Conservation (phyloP, 2,113 vertebrate species). For the Herpailurus yagouaroundi region DNA sequence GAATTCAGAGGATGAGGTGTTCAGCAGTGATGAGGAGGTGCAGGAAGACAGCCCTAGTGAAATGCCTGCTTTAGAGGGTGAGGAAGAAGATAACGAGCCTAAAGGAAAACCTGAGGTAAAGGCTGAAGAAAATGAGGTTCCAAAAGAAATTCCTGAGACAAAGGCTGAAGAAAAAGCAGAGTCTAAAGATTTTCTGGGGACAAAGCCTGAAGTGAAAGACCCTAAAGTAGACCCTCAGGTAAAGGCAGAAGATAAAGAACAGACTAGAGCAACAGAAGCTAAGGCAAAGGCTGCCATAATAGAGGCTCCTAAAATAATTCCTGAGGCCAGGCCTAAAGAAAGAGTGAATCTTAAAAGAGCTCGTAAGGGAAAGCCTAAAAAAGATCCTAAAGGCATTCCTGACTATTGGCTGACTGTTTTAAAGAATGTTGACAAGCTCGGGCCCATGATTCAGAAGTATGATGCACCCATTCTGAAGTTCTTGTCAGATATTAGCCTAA, state of each 20-base stretch:
- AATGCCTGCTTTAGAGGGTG: slow-evolving; percentile 90
- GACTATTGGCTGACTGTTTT: slow-evolving; percentile 97
- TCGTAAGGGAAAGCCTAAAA: slow-evolving; percentile 50
- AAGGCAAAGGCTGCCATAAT: slow-evolving; percentile 5
- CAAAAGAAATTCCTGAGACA: background rate
- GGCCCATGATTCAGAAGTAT: slow-evolving; percentile 96
- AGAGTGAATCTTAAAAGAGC: slow-evolving; percentile 63
- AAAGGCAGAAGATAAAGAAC: slow-evolving; percentile 36
- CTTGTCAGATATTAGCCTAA: slow-evolving; percentile 97
- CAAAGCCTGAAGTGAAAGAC: slow-evolving; percentile 5
- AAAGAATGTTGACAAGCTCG: slow-evolving; percentile 96
- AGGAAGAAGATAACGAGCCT: slow-evolving; percentile 90
- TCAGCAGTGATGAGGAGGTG: slow-evolving; percentile 65
- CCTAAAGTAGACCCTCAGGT: background rate
- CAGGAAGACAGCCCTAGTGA: slow-evolving; percentile 75
- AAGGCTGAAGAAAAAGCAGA: slow-evolving; percentile 14
- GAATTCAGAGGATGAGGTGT: slow-evolving; percentile 90
- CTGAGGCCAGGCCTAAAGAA: slow-evolving; percentile 54
- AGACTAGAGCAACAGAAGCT: slow-evolving; percentile 26
- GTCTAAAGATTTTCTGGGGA: background rate
- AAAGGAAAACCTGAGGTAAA: background rate
- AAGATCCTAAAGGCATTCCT: slow-evolving; percentile 95
- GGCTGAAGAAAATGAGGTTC: slow-evolving; percentile 8
- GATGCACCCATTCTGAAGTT: slow-evolving; percentile 97
- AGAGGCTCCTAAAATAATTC: slow-evolving; percentile 56